Percentiles rank a stretch among this genome's conserved stretches.
phyloP scores from a whole-genome alignment of 2,113 vertebrate species.

The Podarcis muralis region DNA sequence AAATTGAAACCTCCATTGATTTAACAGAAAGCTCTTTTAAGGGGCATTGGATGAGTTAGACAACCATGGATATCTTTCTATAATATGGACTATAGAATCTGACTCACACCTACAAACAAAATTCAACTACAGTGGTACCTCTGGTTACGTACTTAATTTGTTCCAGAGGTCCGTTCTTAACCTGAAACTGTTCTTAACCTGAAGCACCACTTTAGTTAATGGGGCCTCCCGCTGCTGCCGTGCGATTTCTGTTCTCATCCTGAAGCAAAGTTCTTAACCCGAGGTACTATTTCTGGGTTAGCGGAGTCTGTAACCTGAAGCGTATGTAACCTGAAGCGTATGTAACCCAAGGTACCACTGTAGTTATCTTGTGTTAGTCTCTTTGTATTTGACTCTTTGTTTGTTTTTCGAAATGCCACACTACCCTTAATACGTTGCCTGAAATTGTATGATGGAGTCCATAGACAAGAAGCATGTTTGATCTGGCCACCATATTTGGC shows the following conservation, averaged over 20 bases:
- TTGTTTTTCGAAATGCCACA: slow-evolving; percentile 48
- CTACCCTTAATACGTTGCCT: slow-evolving; percentile 46
- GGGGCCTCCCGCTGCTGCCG: too few relatives aligned
- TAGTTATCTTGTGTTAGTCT: background rate
- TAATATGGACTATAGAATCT: background rate
- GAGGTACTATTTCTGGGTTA: too few relatives aligned
- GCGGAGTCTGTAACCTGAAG: too few relatives aligned
- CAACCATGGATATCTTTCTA: background rate
- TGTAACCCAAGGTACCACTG: too few relatives aligned
- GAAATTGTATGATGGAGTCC: slow-evolving; percentile 56
- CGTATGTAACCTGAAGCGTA: too few relatives aligned
- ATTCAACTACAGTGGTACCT: slow-evolving; percentile 28
- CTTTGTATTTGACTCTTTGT: slow-evolving; percentile 27
- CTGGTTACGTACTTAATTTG: too few relatives aligned
- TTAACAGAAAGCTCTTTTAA: background rate
- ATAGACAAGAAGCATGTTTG: slow-evolving; percentile 62
- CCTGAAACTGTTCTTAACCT: too few relatives aligned
- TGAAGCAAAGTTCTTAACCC: too few relatives aligned
- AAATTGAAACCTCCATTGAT: background rate
- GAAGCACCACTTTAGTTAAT: too few relatives aligned
- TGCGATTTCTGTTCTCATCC: too few relatives aligned
- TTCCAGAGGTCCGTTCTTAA: too few relatives aligned
- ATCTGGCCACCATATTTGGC: slow-evolving; percentile 59
- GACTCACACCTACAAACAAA: slow-evolving; percentile 55
- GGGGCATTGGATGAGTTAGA: background rate